phyloP scores from a whole-genome alignment of 1,140 invertebrate species.

The Sminthurides bifidus region DNA sequence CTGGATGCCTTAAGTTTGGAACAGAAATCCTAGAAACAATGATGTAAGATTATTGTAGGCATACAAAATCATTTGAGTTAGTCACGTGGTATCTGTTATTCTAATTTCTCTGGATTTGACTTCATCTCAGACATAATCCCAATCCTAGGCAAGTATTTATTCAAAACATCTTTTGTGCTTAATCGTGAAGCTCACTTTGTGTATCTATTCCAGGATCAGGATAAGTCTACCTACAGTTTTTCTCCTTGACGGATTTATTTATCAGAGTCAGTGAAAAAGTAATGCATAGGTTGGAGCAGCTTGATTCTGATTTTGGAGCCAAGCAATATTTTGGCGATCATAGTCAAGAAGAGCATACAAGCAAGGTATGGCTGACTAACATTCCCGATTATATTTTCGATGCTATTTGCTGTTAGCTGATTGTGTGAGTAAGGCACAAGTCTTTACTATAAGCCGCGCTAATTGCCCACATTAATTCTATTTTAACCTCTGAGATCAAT shows the following conservation, averaged over 20 bases:
- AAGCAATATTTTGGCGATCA: slow-evolving; percentile 73
- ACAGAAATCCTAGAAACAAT: no score
- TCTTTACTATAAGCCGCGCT: neutral
- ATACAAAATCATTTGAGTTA: no score
- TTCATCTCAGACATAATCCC: no score
- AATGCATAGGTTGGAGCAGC: slow-evolving; percentile 76
- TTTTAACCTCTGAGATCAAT: slow-evolving; percentile 54
- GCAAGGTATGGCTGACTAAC: slow-evolving; percentile 12
- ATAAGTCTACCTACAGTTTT: no score
- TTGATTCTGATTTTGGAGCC: slow-evolving; percentile 83
- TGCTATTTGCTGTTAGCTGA: neutral
- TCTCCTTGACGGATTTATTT: no score
- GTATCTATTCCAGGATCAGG: no score
- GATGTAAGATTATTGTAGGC: no score
- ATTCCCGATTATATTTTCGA: neutral
- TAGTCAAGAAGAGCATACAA: slow-evolving; percentile 76
- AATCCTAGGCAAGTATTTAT: no score
- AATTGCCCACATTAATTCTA: neutral
- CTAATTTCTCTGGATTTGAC: no score
- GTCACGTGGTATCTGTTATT: no score
- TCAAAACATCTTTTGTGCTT: no score
- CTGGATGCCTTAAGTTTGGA: neutral
- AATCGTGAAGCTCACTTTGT: no score
- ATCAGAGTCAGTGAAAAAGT: slow-evolving; percentile 80
- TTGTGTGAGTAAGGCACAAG: neutral